Percentiles rank a stretch among this genome's conserved stretches.
These are phyloP conservation scores for Gasteruption jaculator DNA, from an alignment of 2,888 invertebrate species.

Conservation along the genomic window DNA sequence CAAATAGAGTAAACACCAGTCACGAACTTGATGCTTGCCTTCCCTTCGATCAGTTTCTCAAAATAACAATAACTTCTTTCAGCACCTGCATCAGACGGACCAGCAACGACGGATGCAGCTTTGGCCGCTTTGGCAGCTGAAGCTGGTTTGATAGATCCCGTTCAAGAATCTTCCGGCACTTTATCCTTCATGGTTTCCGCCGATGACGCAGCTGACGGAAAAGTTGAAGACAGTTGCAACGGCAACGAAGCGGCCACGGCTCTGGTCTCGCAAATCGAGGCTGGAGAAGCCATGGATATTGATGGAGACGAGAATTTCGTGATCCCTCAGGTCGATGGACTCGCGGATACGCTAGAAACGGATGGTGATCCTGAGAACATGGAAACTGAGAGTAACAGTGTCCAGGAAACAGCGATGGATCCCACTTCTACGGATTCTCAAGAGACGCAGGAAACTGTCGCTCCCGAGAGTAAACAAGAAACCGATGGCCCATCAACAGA, in stretches of 20 bases:
- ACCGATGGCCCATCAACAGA: conserved; percentile 27
- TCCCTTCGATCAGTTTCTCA: too few species aligned
- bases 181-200: conserved; percentile 46
- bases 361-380: conserved; percentile 33
- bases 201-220: conserved; percentile 39
- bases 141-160: conserved; percentile 59
- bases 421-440: conserved; percentile 20
- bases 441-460: conserved; percentile 30
- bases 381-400: conserved; percentile 16
- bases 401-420: conserved; percentile 14
- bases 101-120: conserved; percentile 61
- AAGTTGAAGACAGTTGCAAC: conserved; percentile 47
- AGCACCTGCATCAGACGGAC: conserved; percentile 57
- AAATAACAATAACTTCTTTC: conserved; percentile 30
- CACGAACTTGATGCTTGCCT: not conserved
- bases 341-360: conserved; percentile 38
- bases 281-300: conserved; percentile 45
- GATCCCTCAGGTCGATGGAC: conserved; percentile 47
- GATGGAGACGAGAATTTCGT: conserved; percentile 47
- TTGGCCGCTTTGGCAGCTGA: conserved; percentile 62
- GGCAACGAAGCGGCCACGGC: conserved; percentile 42
- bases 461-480: conserved; percentile 22
- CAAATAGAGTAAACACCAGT: not conserved
- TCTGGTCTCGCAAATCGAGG: conserved; percentile 37
- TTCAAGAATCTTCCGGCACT: conserved; percentile 45